These are phyloP conservation scores for Portevinia maculata DNA, from an alignment of 2,888 invertebrate genomes.

Conservation along the genomic window DNA sequence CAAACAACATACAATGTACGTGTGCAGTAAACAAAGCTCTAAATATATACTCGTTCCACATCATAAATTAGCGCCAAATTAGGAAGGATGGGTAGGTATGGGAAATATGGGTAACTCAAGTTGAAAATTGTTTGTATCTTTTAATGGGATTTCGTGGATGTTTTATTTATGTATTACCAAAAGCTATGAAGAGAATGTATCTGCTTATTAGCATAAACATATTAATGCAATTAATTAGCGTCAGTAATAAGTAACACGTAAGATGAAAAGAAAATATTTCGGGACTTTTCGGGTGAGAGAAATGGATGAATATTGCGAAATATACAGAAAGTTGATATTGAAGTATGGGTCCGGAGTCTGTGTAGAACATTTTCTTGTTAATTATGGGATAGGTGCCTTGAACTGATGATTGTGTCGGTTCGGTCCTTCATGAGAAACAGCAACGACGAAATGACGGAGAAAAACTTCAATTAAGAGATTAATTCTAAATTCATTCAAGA, in stretches of 20 bases:
- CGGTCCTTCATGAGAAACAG: too few relatives aligned
- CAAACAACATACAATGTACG: slow-evolving; percentile 1
- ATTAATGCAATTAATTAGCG: slow-evolving; percentile 62
- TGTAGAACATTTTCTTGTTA: not conserved
- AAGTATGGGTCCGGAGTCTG: not conserved
- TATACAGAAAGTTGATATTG: not conserved
- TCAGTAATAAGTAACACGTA: slow-evolving; percentile 47
- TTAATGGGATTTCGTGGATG: slow-evolving; percentile 11
- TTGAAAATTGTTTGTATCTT: slow-evolving; percentile 15
- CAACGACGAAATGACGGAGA: too few relatives aligned
- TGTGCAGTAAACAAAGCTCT: slow-evolving; percentile 44
- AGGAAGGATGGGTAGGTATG: too few relatives aligned
- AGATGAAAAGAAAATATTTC: slow-evolving; percentile 30
- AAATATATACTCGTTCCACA: slow-evolving; percentile 21
- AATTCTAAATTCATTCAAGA: too few relatives aligned
- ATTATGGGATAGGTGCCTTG: too few relatives aligned
- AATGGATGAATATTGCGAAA: slow-evolving; percentile 12
- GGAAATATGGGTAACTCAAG: too few relatives aligned
- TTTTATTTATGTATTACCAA: slow-evolving; percentile 23
- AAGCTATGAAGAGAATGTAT: slow-evolving; percentile 8
- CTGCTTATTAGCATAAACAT: slow-evolving; percentile 63
- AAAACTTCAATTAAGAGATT: too few relatives aligned
- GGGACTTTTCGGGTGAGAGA: not conserved
- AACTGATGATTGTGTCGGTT: too few relatives aligned
- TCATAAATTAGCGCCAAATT: slow-evolving; percentile 44